Evolutionary conservation across 2,888 invertebrate species (phyloP).

Genomic region (Pseudococcus longispinus): DNA sequence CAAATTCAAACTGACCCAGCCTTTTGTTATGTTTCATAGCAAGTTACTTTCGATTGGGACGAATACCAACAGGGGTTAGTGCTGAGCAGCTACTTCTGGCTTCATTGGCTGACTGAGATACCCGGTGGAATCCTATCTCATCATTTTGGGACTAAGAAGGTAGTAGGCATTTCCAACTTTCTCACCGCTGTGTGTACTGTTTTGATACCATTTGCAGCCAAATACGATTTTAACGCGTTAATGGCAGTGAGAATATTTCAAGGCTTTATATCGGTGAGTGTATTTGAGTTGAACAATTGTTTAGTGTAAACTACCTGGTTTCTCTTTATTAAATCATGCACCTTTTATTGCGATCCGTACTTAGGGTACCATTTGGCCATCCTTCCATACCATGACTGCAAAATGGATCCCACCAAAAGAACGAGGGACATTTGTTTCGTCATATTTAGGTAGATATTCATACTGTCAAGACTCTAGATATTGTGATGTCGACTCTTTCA

Average conservation of each 20-base stretch:
- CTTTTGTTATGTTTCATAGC: not conserved
- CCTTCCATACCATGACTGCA: constrained; percentile 80
- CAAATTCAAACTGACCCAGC: not conserved
- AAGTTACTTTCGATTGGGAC: constrained; percentile 66
- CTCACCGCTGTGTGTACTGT: constrained; percentile 71
- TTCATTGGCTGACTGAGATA: constrained; percentile 75
- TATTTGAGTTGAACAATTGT: not conserved
- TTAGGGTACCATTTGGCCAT: constrained; percentile 75
- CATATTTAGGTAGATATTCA: constrained; percentile 66
- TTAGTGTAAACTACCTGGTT: not conserved
- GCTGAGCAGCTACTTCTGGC: constrained; percentile 76
- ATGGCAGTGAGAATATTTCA: constrained; percentile 71
- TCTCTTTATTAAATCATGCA: too few relatives aligned
- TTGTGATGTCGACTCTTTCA: not conserved
- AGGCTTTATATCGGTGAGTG: constrained; percentile 74
- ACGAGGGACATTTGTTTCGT: constrained; percentile 74
- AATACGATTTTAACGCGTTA: constrained; percentile 67
- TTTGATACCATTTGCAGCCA: constrained; percentile 72
- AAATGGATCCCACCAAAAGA: constrained; percentile 84
- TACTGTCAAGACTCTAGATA: too few relatives aligned
- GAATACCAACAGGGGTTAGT: constrained; percentile 71
- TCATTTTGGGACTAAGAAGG: constrained; percentile 74
- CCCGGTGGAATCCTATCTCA: constrained; percentile 76
- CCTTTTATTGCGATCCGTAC: not conserved
- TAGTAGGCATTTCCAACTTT: constrained; percentile 74